These are phyloP conservation scores for Hyperoplus lanceolatus DNA, from an alignment of 2,797 vertebrate species.

Conservation along the genomic window DNA sequence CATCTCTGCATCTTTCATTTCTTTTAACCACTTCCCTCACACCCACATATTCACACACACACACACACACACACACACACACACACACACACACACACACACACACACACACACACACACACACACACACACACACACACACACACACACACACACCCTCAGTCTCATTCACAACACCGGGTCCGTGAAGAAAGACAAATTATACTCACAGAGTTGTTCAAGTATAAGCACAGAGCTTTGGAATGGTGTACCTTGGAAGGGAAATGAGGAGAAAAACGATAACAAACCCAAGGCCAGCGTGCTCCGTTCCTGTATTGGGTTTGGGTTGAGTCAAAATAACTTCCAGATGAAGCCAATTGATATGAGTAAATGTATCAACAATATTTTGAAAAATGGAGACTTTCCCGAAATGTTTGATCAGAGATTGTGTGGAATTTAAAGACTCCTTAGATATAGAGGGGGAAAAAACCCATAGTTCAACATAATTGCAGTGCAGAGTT, in stretches of 20 bases:
- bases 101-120: background rate
- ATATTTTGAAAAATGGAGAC: background rate
- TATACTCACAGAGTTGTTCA: constrained; percentile 42
- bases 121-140: constrained; percentile 2
- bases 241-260: constrained; percentile 31
- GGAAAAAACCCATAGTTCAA: background rate
- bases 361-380: background rate
- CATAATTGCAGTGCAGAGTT: background rate
- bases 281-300: constrained; percentile 21
- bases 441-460: background rate
- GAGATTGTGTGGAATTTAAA: background rate
- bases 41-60: constrained; percentile 9
- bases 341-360: background rate
- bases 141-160: constrained; percentile 23
- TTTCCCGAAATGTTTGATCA: background rate
- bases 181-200: constrained; percentile 57
- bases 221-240: constrained; percentile 11
- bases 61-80: background rate
- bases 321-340: background rate
- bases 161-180: constrained; percentile 39
- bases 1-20: constrained; percentile 53
- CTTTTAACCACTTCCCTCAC: constrained; percentile 24
- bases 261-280: constrained; percentile 26
- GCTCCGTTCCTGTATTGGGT: background rate
- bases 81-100: constrained; percentile 15